Base-by-base conservation (phyloP, 2,113 vertebrate species). In the Muscicapa adusta region DNA sequence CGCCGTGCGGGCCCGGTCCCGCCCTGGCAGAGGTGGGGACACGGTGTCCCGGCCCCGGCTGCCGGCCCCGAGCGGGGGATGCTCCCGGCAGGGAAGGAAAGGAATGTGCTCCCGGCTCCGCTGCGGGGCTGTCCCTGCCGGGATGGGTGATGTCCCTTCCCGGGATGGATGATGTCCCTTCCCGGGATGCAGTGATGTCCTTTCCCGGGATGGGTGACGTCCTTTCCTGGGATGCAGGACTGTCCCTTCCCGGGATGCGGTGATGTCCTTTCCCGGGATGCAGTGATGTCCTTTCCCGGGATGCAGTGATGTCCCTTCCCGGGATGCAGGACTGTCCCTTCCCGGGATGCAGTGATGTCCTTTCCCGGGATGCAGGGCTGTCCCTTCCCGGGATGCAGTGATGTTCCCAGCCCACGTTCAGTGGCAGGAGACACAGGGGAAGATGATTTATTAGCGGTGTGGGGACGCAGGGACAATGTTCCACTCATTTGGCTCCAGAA, bases 401-500 rank as follows among this genome's bases (percentile, higher is more conserved):
- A 50, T 50, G 14, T 50, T 8, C 48, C 48, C 48, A 13, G 24
- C 48, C 50, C 50, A 29, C 2, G 63, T 16, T 48, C 38, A 51
- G 62, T 6, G 38, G 18, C 63, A 10, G 38, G n/a, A 9, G 58
- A 2, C 18, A 9, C 62, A 6, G 7, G 5, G 12, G 36, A 31
- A 9, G 18, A 13, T 28, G 47, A 1, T 18, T 31, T 14, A 6
- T 12, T 0, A 3, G 73, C 56, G 20, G 4, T 24, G 28, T 6
- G 14, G 9, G 19, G 5, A 4, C 9, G 2, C 33, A 17, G 51
- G 60, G 53, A 48, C 57, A 3, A 6, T 5, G 34, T 15, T 12
- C 14, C 26, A 0, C 18, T 42, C 42, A 0, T 23, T 3, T 22
- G 57, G 74, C 74, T 29, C 38, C 5, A 4, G 62, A 22, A 12